Evolutionary conservation across 2,113 vertebrate species (phyloP).

Genomic region (Acrocephalus kingi): DNA sequence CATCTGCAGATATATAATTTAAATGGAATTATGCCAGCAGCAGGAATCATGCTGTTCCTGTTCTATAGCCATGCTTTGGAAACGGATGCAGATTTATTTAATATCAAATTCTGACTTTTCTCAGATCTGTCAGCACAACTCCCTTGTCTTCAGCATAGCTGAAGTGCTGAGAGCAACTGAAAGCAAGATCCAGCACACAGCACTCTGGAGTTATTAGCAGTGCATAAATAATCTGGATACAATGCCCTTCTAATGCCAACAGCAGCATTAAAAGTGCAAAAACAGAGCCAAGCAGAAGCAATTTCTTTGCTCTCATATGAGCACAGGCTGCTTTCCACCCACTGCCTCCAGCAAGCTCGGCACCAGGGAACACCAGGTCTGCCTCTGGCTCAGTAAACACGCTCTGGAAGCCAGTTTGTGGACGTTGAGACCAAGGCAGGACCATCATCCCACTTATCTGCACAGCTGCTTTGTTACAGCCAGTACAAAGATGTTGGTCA

Average conservation of each 20-base stretch:
- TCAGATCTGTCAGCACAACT: constrained; percentile 40
- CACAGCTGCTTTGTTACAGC: neutral
- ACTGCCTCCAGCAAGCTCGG: accelerated
- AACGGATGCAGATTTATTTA: constrained; percentile 18
- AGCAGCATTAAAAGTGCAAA: neutral
- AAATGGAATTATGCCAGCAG: constrained; percentile 42
- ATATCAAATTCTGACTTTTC: constrained; percentile 31
- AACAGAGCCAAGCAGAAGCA: neutral
- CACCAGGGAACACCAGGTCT: neutral
- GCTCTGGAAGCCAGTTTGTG: neutral
- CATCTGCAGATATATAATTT: constrained; percentile 18
- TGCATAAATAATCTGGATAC: constrained; percentile 32
- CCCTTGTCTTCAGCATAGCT: neutral
- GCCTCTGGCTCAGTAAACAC: neutral
- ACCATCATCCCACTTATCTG: neutral
- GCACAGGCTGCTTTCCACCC: neutral
- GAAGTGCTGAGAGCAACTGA: neutral
- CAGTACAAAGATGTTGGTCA: neutral
- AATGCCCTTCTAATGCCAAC: constrained; percentile 2
- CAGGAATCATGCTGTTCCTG: constrained; percentile 18
- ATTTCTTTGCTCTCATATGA: neutral
- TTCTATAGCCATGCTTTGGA: constrained; percentile 12
- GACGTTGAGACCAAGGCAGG: neutral
- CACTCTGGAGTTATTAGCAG: neutral
- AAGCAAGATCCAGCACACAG: neutral